Evolutionary conservation across 2,888 invertebrate species (phyloP), one percentile per base, ranked within the genome.

Genomic region (Serrognathus titanus): DNA sequence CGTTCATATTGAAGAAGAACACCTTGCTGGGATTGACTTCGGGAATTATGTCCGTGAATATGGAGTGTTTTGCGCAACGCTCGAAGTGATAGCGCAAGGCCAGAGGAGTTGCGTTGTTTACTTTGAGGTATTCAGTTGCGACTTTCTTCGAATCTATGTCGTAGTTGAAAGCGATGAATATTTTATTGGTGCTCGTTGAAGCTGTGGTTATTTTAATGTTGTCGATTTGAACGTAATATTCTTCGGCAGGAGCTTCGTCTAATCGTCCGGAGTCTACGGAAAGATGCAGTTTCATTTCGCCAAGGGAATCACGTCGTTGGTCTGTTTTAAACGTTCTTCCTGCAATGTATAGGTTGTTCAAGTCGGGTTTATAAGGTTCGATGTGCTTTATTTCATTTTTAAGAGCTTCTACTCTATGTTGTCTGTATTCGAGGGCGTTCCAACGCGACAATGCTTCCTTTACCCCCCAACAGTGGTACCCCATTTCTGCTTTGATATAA

Each of bases 401-500:
- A 31, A 57, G 50, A 38, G 51, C 54, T n/a, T 45, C 12, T 8
- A 40, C 45, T 37, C 51, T 47, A 16, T 52, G 16, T 16, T 51
- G 35, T 39, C 59, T 47, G 43, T 58, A 63, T 31, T 24, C 10
- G 48, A 53, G 55, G 31, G 24, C 35, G 24, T 48, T 43, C 57
- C 59, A 56, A 41, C 55, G 24, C 10, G 51, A 11, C 51, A 55
- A 57, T 3, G 52, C 47, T 13, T 51, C 57, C 24, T 59, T 41
- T 12, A 63, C 71, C 69, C 73, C 69, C 16, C 63, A 60, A 57
- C 66, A 64, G 7, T 67, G 41, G 49, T 70, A 49, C 57, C 66
- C 64, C 55, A 72, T 75, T 55, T 74, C 74, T 16, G 64, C 45
- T 20, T 65, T 52, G 51, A 75, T 68, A n/a, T 37, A 24, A 7